phyloP scores from a whole-genome alignment of 2,113 vertebrate species.

The Nothocercus nigrocapillus region DNA sequence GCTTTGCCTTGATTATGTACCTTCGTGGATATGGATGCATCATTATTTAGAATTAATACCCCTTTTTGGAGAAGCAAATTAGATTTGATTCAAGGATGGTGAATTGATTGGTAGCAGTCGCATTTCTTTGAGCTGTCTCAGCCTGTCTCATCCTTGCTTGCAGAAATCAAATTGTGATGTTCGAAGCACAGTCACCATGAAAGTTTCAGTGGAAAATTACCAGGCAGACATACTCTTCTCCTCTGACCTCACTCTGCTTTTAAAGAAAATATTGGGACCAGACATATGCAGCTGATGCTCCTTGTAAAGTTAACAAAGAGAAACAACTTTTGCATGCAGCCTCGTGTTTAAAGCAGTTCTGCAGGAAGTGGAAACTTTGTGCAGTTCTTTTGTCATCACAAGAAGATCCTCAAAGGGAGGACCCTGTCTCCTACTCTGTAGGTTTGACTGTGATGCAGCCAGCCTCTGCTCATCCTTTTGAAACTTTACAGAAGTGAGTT shows the following conservation, averaged over 20 bases:
- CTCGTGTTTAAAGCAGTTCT: background rate
- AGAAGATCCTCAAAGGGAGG: background rate
- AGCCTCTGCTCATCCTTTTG: background rate
- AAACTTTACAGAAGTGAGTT: background rate
- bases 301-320: background rate
- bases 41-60: background rate
- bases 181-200: background rate
- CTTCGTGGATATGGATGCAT: background rate
- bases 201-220: background rate
- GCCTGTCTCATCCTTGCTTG: accelerated
- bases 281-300: background rate
- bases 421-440: background rate
- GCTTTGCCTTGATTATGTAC: background rate
- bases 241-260: background rate
- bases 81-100: background rate
- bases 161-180: background rate
- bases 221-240: background rate
- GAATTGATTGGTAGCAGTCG: background rate
- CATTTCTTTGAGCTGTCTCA: background rate
- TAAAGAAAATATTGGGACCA: background rate
- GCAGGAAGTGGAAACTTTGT: background rate
- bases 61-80: background rate
- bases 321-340: background rate
- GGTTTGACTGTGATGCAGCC: background rate
- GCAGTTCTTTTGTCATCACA: background rate